Evolutionary conservation across 2,113 vertebrate species (phyloP).

Genomic region (Orthonyx spaldingii): DNA sequence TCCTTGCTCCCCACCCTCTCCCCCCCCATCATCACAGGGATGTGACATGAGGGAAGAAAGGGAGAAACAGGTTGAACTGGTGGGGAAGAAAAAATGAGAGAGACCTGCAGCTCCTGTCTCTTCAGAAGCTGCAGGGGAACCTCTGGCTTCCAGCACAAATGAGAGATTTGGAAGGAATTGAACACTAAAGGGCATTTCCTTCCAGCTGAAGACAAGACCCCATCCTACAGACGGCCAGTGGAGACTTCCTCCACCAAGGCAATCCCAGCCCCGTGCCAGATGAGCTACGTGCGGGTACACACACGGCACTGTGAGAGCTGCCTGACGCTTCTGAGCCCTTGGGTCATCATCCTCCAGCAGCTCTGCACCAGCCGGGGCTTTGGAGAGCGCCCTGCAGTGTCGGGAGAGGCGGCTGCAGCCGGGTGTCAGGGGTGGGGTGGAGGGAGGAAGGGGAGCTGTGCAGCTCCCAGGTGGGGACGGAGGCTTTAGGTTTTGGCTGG

Average conservation of each 20-base stretch:
- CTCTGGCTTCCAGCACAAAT: background rate
- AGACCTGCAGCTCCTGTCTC: background rate
- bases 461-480: background rate
- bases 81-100: background rate
- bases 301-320: background rate
- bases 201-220: background rate
- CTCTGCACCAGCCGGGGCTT: background rate
- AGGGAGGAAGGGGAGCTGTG: background rate
- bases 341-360: background rate
- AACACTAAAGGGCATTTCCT: background rate
- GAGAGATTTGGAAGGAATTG: background rate
- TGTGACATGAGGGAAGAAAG: background rate
- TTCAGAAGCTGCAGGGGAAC: background rate
- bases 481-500: background rate
- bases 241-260: background rate
- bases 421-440: background rate
- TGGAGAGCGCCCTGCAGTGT: background rate
- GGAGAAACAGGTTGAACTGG: background rate
- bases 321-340: background rate
- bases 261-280: fast-evolving
- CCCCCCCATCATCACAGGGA: background rate
- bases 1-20: background rate
- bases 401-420: background rate
- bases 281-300: background rate
- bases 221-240: background rate